Conservation (phyloP, 2,888 invertebrate species). For the Phengaris alcon region DNA sequence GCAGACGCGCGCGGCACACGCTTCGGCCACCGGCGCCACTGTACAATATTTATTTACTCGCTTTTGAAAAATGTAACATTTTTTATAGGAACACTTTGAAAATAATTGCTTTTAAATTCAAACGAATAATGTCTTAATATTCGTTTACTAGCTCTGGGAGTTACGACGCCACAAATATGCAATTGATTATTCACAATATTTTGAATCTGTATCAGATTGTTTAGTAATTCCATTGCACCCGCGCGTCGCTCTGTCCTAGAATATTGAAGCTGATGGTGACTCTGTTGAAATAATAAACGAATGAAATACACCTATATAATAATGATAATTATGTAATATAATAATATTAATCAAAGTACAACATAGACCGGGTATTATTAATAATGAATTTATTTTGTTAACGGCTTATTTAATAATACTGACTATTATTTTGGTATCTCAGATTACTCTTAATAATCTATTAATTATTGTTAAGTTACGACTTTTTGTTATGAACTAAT, state of each 20-base stretch:
- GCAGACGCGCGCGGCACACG: conserved; percentile 2
- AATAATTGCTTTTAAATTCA: neutral
- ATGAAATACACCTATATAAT: neutral
- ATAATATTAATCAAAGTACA: conserved; percentile 12
- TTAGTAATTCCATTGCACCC: neutral
- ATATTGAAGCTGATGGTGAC: neutral
- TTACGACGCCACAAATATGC: neutral
- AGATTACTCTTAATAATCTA: neutral
- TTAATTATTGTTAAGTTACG: conserved; percentile 16
- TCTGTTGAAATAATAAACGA: neutral
- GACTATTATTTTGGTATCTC: neutral
- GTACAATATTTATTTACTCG: neutral
- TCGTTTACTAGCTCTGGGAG: neutral
- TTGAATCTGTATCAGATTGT: neutral
- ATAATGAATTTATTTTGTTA: conserved; percentile 22
- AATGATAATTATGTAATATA: neutral
- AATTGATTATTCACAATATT: neutral
- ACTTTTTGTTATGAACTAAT: conserved; percentile 19
- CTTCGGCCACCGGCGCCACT: conserved; percentile 7
- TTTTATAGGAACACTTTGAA: neutral
- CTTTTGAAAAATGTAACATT: conserved; percentile 7
- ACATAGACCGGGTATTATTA: conserved; percentile 9
- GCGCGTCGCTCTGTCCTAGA: neutral
- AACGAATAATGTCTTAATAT: neutral
- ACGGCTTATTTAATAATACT: neutral